These are phyloP conservation scores for Apotomis betuletana DNA, from an alignment of 2,888 invertebrate genomes.

Conservation along the genomic window DNA sequence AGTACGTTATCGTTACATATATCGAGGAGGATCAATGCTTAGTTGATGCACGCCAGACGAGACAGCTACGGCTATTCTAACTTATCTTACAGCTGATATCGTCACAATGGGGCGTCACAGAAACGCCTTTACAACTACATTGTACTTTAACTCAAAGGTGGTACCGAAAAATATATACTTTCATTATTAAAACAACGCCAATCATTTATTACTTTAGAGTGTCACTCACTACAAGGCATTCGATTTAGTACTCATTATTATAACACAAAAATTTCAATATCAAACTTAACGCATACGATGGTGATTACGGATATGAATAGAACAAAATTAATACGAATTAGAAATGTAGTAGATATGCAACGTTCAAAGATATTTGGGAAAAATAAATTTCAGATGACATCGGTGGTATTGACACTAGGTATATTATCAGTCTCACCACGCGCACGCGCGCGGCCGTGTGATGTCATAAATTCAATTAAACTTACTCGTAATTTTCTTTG, in stretches of 20 bases:
- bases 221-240: conserved; percentile 75
- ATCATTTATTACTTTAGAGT: conserved; percentile 71
- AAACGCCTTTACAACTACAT: conserved; percentile 77
- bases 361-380: conserved; percentile 73
- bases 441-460: conserved; percentile 53
- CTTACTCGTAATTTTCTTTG: conserved; percentile 50
- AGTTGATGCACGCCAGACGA: conserved; percentile 76
- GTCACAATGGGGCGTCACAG: conserved; percentile 74
- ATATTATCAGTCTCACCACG: conserved; percentile 59
- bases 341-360: conserved; percentile 83
- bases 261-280: conserved; percentile 71
- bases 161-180: conserved; percentile 80
- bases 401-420: conserved; percentile 75
- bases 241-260: conserved; percentile 69
- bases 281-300: conserved; percentile 74
- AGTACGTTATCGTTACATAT: conserved; percentile 41
- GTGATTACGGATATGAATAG: conserved; percentile 76
- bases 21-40: conserved; percentile 67
- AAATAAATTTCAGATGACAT: conserved; percentile 74
- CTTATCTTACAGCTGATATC: conserved; percentile 76
- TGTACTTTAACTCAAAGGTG: conserved; percentile 83
- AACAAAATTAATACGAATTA: conserved; percentile 78
- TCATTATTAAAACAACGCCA: conserved; percentile 71
- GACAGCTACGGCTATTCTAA: conserved; percentile 72
- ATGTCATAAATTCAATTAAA: conserved; percentile 58